These are phyloP conservation scores for Prietella phreatophila DNA, from an alignment of 2,113 vertebrate species.

Conservation along the genomic window DNA sequence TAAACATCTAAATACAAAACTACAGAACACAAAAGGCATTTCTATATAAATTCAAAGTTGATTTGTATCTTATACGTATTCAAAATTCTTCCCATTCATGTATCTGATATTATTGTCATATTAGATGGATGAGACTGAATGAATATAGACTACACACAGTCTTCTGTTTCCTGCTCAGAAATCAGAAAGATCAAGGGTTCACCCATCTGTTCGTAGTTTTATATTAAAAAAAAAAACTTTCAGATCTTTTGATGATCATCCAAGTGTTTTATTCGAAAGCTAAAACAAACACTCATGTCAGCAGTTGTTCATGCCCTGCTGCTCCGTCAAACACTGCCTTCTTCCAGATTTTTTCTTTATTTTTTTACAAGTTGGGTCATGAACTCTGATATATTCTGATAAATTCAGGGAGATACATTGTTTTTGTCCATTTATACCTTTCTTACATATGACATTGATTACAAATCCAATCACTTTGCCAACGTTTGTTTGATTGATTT, in stretches of 20 bases:
- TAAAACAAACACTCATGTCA: conserved; percentile 9
- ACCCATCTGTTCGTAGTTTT: conserved; percentile 5
- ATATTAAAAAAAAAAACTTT: not conserved
- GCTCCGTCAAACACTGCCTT: not conserved
- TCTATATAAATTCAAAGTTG: not conserved
- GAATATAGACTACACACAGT: not conserved
- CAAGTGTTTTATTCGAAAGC: conserved; percentile 3
- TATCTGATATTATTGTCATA: not conserved
- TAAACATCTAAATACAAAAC: not conserved
- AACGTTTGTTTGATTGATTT: not conserved
- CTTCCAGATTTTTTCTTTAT: not conserved
- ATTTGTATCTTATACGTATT: not conserved
- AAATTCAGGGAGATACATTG: not conserved
- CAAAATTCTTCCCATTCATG: not conserved
- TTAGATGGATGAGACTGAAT: not conserved
- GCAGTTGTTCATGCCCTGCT: not conserved
- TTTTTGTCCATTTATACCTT: not conserved
- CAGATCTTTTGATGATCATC: conserved; percentile 18
- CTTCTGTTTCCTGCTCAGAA: not conserved
- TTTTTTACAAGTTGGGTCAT: not conserved
- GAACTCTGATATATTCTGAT: not conserved
- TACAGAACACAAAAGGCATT: not conserved
- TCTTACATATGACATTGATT: not conserved
- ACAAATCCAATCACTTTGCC: not conserved
- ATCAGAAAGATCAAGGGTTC: not conserved